Evolutionary conservation across 2,888 invertebrate species (phyloP).

Genomic region (Lucinisca nassula): DNA sequence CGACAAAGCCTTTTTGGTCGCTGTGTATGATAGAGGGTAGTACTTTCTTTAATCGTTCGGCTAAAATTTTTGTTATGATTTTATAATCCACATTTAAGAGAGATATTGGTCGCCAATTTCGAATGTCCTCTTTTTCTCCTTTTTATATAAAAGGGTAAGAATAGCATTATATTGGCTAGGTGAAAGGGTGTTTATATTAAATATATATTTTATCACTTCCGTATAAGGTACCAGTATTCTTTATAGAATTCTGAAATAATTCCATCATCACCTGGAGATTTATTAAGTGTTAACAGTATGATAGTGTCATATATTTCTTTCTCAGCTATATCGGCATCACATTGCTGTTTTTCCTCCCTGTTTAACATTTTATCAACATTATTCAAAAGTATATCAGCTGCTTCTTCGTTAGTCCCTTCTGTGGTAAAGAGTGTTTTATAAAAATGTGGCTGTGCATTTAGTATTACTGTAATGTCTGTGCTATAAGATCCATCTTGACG

Average conservation of each 20-base stretch:
- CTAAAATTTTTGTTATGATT: conserved; percentile 16
- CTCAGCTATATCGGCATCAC: too few species aligned
- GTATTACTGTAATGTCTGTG: too few species aligned
- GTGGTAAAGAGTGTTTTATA: neutral
- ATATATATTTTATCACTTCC: neutral
- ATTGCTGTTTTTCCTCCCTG: too few species aligned
- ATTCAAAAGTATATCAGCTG: too few species aligned
- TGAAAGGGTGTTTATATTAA: neutral
- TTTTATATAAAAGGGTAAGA: conserved; percentile 16
- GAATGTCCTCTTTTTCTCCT: neutral
- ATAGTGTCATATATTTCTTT: too few species aligned
- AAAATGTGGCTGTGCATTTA: too few species aligned
- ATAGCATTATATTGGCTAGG: neutral
- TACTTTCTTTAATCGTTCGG: conserved; percentile 19
- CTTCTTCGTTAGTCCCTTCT: neutral
- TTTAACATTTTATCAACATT: too few species aligned
- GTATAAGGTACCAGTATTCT: too few species aligned
- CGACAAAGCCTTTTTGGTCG: conserved; percentile 36
- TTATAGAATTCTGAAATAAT: too few species aligned
- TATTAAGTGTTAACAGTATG: too few species aligned
- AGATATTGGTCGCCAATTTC: conserved; percentile 33
- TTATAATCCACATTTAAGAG: conserved; percentile 44
- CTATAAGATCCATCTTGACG: too few species aligned
- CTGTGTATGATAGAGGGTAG: conserved; percentile 25
- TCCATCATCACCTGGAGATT: too few species aligned